Evolutionary conservation across 2,888 invertebrate species (phyloP).

Genomic region (Epistrophe grossulariae): DNA sequence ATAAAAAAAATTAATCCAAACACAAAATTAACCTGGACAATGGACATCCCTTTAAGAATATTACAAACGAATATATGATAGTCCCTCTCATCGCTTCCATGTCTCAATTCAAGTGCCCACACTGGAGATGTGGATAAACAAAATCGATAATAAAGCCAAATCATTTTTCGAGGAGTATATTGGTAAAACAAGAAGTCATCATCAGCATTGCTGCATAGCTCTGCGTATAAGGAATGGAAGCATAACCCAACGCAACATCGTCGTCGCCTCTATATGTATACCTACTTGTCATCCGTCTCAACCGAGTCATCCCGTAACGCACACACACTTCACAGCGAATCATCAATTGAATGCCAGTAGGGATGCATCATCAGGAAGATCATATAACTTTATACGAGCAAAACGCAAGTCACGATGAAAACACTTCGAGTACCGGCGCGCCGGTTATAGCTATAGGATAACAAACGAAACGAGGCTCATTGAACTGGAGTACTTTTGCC

Average conservation of each 20-base stretch:
- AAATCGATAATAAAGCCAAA: constrained; percentile 75
- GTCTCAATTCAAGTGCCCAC: constrained; percentile 65
- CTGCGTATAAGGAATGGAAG: constrained; percentile 24
- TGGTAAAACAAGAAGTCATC: constrained; percentile 71
- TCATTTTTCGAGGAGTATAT: constrained; percentile 43
- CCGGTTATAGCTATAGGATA: constrained; percentile 58
- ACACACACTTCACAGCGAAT: constrained; percentile 67
- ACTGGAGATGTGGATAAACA: constrained; percentile 75
- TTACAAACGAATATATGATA: background rate
- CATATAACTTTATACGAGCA: background rate
- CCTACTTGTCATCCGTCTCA: constrained; percentile 32
- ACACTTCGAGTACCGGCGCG: constrained; percentile 67
- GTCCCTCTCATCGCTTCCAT: constrained; percentile 38
- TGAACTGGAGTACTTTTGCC: constrained; percentile 64
- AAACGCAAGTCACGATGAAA: constrained; percentile 75
- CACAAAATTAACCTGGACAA: constrained; percentile 70
- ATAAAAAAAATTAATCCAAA: constrained; percentile 24
- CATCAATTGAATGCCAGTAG: constrained; percentile 72
- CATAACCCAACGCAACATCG: background rate
- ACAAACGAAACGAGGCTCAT: constrained; percentile 76
- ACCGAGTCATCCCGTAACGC: constrained; percentile 34
- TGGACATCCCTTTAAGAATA: constrained; percentile 37
- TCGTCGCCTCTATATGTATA: background rate
- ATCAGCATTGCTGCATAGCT: constrained; percentile 42
- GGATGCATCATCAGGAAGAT: constrained; percentile 8